Conservation (phyloP, 2,888 invertebrate genomes). For the Habroteleia sp. region DNA sequence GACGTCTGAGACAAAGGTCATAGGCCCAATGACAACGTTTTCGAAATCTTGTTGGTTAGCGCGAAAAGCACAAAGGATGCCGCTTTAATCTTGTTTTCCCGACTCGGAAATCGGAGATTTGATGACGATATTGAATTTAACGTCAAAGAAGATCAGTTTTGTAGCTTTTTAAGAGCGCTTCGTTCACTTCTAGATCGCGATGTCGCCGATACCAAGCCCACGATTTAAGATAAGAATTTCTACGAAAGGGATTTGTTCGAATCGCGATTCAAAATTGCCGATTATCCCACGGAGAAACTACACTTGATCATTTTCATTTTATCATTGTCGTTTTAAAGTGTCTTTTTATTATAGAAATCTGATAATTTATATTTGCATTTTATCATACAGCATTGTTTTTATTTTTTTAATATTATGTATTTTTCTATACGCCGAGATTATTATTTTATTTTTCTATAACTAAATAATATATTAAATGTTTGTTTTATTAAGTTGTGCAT, state of each 20-base stretch:
- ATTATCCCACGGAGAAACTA: neutral
- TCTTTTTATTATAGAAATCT: too few relatives aligned
- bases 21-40: constrained; percentile 46
- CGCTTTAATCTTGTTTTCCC: constrained; percentile 48
- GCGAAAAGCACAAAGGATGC: constrained; percentile 53
- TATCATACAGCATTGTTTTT: too few relatives aligned
- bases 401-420: too few relatives aligned
- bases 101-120: constrained; percentile 48
- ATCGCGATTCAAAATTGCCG: neutral
- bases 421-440: too few relatives aligned
- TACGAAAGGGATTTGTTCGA: neutral
- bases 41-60: constrained; percentile 59
- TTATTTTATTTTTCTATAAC: too few relatives aligned
- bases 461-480: too few relatives aligned
- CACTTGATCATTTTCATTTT: too few relatives aligned
- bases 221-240: constrained; percentile 10
- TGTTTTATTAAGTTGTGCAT: too few relatives aligned
- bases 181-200: constrained; percentile 18
- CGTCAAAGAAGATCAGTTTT: constrained; percentile 51
- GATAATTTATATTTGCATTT: too few relatives aligned
- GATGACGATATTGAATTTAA: constrained; percentile 57
- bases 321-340: too few relatives aligned
- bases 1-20: constrained; percentile 46
- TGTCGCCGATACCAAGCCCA: constrained; percentile 21
- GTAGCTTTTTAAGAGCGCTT: constrained; percentile 29